Conservation (phyloP, 2,888 invertebrate genomes). For the Chloroclystis v-ata region DNA sequence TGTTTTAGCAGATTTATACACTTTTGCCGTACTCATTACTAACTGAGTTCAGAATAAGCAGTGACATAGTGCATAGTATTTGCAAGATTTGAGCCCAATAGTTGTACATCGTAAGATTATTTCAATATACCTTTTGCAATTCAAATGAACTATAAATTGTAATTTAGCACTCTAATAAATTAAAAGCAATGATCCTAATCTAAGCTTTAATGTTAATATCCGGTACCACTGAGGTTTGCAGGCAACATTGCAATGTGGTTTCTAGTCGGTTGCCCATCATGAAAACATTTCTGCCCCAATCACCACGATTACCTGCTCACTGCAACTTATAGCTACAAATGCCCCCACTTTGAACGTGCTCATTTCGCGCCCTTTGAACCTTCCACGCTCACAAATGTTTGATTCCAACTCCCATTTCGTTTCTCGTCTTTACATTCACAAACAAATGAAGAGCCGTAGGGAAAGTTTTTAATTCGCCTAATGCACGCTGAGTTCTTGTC, state of each 20-base stretch:
- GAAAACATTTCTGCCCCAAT: constrained; percentile 61
- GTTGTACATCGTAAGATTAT: no score
- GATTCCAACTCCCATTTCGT: constrained; percentile 62
- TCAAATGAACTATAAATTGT: no score
- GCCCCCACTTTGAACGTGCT: constrained; percentile 63
- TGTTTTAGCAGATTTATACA: no score
- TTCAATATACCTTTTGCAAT: no score
- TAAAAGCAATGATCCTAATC: neutral
- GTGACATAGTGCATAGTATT: no score
- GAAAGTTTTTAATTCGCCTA: constrained; percentile 75
- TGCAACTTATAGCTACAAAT: constrained; percentile 52
- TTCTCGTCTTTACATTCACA: constrained; percentile 52
- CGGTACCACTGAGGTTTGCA: neutral
- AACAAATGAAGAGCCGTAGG: constrained; percentile 63
- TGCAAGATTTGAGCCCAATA: no score
- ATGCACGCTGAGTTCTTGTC: constrained; percentile 65
- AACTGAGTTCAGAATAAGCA: no score
- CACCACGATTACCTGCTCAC: constrained; percentile 57
- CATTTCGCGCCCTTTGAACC: constrained; percentile 66
- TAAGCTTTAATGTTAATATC: neutral
- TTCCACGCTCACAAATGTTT: constrained; percentile 61
- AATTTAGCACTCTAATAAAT: no score
- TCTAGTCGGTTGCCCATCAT: constrained; percentile 47
- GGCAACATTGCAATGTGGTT: constrained; percentile 24
- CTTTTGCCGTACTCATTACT: no score